phyloP scores from a whole-genome alignment of 2,888 invertebrate genomes.

The Eretmocerus hayati region DNA sequence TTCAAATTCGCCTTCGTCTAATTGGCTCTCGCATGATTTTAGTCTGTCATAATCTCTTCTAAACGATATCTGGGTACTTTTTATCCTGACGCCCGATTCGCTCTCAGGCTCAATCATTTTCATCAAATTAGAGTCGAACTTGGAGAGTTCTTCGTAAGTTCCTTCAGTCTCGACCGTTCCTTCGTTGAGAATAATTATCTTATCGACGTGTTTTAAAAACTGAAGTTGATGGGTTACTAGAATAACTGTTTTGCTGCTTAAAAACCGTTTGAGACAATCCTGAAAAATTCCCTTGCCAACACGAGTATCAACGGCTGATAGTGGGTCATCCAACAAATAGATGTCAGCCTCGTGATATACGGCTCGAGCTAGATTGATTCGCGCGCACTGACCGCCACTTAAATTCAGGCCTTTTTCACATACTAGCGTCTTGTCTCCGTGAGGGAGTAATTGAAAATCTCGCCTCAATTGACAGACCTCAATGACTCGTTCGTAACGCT shows the following conservation, averaged over 20 bases:
- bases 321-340: conserved; percentile 67
- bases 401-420: conserved; percentile 79
- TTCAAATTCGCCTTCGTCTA: conserved; percentile 41
- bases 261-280: conserved; percentile 23
- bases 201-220: conserved; percentile 63
- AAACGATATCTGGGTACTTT: not conserved
- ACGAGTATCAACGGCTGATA: conserved; percentile 67
- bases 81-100: conserved; percentile 7
- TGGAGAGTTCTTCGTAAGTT: conserved; percentile 53
- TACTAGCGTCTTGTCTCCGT: conserved; percentile 68
- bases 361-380: conserved; percentile 63
- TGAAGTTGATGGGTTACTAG: conserved; percentile 62
- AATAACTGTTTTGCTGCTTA: conserved; percentile 24
- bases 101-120: conserved; percentile 47
- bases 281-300: conserved; percentile 62
- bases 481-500: conserved; percentile 50
- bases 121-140: conserved; percentile 51
- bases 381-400: conserved; percentile 78
- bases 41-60: not conserved
- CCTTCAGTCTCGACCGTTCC: conserved; percentile 53
- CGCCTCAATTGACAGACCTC: conserved; percentile 63
- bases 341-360: conserved; percentile 67
- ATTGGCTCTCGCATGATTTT: not conserved
- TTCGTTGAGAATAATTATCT: conserved; percentile 50
- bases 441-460: conserved; percentile 68